phyloP scores from a whole-genome alignment of 1,140 invertebrate genomes.

The Phenacoccus solenopsis region DNA sequence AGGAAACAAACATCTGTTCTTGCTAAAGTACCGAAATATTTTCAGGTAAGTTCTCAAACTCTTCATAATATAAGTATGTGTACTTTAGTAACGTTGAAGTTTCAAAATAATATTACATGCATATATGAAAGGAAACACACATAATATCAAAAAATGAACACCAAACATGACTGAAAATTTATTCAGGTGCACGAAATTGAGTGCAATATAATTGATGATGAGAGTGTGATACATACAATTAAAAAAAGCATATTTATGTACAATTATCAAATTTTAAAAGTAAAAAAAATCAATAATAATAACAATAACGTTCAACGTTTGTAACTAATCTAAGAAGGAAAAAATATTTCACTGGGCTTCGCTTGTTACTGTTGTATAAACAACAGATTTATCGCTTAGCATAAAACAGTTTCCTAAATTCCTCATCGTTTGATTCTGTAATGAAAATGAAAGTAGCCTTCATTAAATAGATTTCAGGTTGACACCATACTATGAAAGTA shows the following conservation, averaged over 20 bases:
- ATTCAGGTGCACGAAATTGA: background rate
- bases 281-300: background rate
- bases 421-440: background rate
- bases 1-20: too few relatives aligned
- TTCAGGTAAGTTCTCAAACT: too few relatives aligned
- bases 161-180: background rate
- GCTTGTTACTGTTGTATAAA: background rate
- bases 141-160: background rate
- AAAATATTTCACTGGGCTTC: background rate
- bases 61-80: too few relatives aligned
- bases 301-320: background rate
- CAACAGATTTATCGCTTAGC: background rate
- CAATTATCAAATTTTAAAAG: background rate
- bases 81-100: too few relatives aligned
- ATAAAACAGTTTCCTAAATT: background rate
- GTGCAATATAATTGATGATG: slow-evolving; percentile 2
- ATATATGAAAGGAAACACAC: too few relatives aligned
- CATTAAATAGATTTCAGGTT: background rate
- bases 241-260: slow-evolving; percentile 10
- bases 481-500: background rate
- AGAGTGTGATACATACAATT: background rate
- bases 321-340: background rate
- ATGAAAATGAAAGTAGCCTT: background rate
- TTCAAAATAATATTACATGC: too few relatives aligned
- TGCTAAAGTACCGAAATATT: too few relatives aligned